Evolutionary conservation across 2,888 invertebrate genomes (phyloP), one percentile per base, ranked within the genome.

Genomic region (Nomada lathburiana): DNA sequence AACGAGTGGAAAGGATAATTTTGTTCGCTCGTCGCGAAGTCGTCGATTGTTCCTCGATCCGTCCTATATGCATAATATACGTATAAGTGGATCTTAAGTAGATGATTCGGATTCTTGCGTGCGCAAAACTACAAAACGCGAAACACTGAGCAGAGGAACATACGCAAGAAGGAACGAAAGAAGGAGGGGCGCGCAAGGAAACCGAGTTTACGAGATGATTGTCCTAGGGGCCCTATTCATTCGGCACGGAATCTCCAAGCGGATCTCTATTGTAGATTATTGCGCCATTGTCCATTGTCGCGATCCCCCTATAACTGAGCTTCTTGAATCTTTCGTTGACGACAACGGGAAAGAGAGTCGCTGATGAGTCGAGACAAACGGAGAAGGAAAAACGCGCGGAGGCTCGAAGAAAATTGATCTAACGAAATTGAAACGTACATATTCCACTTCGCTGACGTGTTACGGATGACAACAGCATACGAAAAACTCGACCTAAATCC

Each of bases 211-310:
- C 90, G 91, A 90, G 91, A 91, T 90, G 90, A 91, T 91, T 91
- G 91, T 91, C 90, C 91, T 87, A 88, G 86, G 70, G 86, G 83
- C 80, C 88, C 91, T 90, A 91, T 91, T 91, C 91, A 91, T 91
- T 88, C 89, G 84, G 80, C 85, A 86, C 83, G 89, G 86, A 90
- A 91, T 91, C 90, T 90, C 89, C 89, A 85, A 82, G 89, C 89
- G 90, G 89, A 91, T 91, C 90, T 91, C 90, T 91, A 91, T 91
- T 91, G 92, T 90, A 90, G 90, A 91, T 91, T 90, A 91, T 91
- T 90, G 89, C 89, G 83, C 91, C 89, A 91, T 91, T 91, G 91
- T 91, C 89, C 90, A 90, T 90, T 90, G 91, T 91, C 90, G 87
- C 90, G 85, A 86, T 78, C 65, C 76, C 70, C 81, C 82, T 74